Conservation (phyloP, 1,140 invertebrate species). For the Hylaeus volcanicus region DNA sequence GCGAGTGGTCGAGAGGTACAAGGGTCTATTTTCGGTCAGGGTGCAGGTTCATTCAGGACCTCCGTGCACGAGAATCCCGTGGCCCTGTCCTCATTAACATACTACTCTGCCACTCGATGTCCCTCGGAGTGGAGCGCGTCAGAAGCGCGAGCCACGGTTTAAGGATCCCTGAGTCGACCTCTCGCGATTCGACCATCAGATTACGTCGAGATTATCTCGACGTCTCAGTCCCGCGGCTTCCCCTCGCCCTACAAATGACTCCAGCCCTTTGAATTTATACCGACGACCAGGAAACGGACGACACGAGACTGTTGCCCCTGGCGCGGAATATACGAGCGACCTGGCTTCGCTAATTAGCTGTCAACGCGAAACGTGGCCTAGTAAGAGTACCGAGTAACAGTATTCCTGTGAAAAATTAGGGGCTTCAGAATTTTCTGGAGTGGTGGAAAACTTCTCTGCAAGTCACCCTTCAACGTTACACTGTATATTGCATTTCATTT, state of each 20-base stretch:
- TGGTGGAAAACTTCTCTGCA: too few species aligned
- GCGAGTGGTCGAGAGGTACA: neutral
- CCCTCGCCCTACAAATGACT: slow-evolving; percentile 56
- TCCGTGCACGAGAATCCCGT: slow-evolving; percentile 48
- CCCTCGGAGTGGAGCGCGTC: slow-evolving; percentile 30
- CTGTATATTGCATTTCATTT: too few species aligned
- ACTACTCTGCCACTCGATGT: slow-evolving; percentile 61
- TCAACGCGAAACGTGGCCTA: neutral
- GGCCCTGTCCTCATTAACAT: slow-evolving; percentile 68
- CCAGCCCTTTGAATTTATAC: slow-evolving; percentile 49
- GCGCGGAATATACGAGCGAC: neutral
- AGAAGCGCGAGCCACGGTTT: slow-evolving; percentile 32
- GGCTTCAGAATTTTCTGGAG: too few species aligned
- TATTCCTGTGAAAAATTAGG: neutral
- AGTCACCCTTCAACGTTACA: too few species aligned
- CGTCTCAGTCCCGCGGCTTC: slow-evolving; percentile 58
- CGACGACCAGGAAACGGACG: slow-evolving; percentile 29
- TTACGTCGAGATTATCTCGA: slow-evolving; percentile 65
- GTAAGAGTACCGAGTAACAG: neutral
- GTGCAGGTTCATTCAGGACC: slow-evolving; percentile 62
- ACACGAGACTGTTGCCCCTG: neutral
- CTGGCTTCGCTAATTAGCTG: neutral
- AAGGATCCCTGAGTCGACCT: slow-evolving; percentile 42
- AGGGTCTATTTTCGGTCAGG: slow-evolving; percentile 53
- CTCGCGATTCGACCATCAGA: slow-evolving; percentile 58